Base-by-base conservation (phyloP, 2,113 vertebrate genomes). In the Edolisoma coerulescens region DNA sequence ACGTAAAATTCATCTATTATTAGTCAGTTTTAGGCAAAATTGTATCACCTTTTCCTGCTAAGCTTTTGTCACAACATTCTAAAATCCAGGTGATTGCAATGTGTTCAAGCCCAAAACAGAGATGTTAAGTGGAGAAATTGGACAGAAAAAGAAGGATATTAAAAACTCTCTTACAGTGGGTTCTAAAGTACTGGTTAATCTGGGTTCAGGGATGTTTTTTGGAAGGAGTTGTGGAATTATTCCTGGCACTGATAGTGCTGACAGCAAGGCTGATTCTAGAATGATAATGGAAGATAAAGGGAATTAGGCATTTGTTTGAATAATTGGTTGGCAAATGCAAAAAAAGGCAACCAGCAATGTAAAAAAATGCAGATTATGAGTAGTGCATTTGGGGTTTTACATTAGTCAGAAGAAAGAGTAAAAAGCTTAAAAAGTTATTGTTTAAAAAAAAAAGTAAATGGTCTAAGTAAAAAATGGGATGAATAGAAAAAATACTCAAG, bases 311-410 rank as follows among this genome's bases (percentile, higher is more conserved):
- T 69, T 67, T 16, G n/a, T 93, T 91, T 82, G n/a, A 90, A 84
- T 96, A 96, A 93, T 68, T 86, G 47, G 18, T 84, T 82, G 67
- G 86, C 28, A 95, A 88, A 87, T 74, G 39, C 32, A 81, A 93
- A 96, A 96, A 60, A 10, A 78, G 33, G n/a, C 35, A 91, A 90
- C 17, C 42, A 86, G 41, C 39, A 88, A 44, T 86, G 95, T 23
- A n/a, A 91, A 93, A 80, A 87, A 95, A 91, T 65, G 59, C 53
- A 79, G 37, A 68, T 87, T 87, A 13, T 75, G 85, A 91, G 17
- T 37, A 49, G 42, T 16, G 45, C 59, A 32, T 79, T 92, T 81
- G 26, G 33, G 42, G 50, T 54, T 92, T 96, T 92, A 70, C 61
- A 52, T 75, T 54, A 88, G 63, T 45, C n/a, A 79, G 54, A 70